phyloP scores from a whole-genome alignment of 2,797 vertebrate genomes.

The Leptatherina wallacei region DNA sequence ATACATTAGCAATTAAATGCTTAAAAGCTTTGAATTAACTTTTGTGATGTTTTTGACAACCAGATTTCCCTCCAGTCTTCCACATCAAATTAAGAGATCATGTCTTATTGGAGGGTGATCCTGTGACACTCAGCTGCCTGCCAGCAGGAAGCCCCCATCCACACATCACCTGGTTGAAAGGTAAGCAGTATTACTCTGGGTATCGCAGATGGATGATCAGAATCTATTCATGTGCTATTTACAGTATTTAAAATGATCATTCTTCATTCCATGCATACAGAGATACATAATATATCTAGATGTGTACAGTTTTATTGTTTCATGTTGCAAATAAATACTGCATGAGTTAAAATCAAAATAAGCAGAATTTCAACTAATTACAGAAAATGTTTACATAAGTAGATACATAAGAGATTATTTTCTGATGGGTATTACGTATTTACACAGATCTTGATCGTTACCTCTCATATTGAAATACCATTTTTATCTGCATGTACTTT shows the following conservation, averaged over 20 bases:
- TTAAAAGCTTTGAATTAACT: neutral
- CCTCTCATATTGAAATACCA: neutral
- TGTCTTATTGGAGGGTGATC: slow-evolving; percentile 94
- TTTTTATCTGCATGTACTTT: slow-evolving; percentile 3
- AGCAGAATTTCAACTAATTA: neutral
- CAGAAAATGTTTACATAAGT: neutral
- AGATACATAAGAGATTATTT: neutral
- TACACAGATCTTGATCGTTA: neutral
- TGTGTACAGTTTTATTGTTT: neutral
- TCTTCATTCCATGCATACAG: neutral
- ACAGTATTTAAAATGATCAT: slow-evolving; percentile 13
- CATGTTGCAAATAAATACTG: neutral
- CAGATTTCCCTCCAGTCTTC: slow-evolving; percentile 96
- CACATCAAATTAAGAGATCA: slow-evolving; percentile 98
- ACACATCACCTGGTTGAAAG: slow-evolving; percentile 93
- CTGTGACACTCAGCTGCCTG: slow-evolving; percentile 95
- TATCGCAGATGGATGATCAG: neutral
- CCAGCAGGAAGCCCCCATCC: slow-evolving; percentile 95
- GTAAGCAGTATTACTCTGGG: slow-evolving; percentile 67
- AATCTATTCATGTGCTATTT: slow-evolving; percentile 19
- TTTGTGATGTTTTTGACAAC: neutral
- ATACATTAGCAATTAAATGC: neutral
- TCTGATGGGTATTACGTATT: neutral
- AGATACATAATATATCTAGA: neutral
- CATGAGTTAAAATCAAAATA: neutral